Conservation (phyloP, 1,140 invertebrate species). For the Plectus sambesii region DNA sequence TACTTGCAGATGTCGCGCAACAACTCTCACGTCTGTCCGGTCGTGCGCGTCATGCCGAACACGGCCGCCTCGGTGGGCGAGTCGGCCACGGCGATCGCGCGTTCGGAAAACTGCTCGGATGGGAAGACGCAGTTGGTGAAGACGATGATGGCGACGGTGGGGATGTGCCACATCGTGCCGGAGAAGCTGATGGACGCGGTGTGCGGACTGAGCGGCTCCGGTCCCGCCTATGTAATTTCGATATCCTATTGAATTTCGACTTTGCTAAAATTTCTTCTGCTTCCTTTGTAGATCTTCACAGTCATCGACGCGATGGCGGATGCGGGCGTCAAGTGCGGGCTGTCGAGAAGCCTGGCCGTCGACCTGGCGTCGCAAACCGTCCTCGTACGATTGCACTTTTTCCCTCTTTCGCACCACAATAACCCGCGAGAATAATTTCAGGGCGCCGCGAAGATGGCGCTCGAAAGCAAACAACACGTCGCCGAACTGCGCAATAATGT, state of each 20-base stretch:
- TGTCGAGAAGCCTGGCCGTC: not conserved
- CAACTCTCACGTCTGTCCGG: no score
- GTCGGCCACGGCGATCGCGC: not conserved
- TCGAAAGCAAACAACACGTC: slow-evolving; percentile 64
- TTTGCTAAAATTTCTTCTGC: not conserved
- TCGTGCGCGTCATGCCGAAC: not conserved
- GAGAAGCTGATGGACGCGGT: slow-evolving; percentile 75
- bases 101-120: not conserved
- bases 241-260: not conserved
- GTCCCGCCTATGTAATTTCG: slow-evolving; percentile 64
- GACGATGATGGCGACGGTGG: not conserved
- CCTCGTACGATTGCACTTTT: not conserved
- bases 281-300: not conserved
- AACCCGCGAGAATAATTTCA: no score
- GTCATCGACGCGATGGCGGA: not conserved
- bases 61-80: not conserved
- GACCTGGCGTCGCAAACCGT: not conserved
- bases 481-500: slow-evolving; percentile 74
- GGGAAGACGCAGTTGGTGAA: not conserved
- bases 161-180: not conserved
- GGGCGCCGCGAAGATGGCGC: slow-evolving; percentile 74
- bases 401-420: no score
- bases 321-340: not conserved
- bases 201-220: slow-evolving; percentile 77
- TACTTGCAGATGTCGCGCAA: no score